Evolutionary conservation across 2,888 invertebrate genomes (phyloP).

Genomic region (Eudemis profundana): DNA sequence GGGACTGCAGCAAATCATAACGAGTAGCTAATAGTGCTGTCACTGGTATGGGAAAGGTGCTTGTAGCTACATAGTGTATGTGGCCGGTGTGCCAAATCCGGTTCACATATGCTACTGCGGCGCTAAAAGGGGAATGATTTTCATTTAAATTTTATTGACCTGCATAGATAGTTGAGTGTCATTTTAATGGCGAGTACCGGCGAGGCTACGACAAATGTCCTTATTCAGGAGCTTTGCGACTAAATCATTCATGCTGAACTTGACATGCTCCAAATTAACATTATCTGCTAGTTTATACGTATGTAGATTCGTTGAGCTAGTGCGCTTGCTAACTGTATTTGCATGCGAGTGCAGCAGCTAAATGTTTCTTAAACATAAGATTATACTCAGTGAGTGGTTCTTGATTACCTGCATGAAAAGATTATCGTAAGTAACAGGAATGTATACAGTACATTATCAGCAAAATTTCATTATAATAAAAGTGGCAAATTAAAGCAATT

Average conservation of each 20-base stretch:
- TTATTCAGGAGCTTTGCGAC: neutral
- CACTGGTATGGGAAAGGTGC: slow-evolving; percentile 58
- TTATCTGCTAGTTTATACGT: too few species aligned
- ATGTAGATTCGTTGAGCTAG: too few species aligned
- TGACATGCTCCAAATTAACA: too few species aligned
- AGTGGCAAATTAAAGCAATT: too few species aligned
- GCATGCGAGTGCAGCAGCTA: too few species aligned
- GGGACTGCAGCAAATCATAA: slow-evolving; percentile 48
- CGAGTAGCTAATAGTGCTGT: slow-evolving; percentile 57
- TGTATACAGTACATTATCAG: too few species aligned
- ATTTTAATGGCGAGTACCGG: neutral
- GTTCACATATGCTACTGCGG: slow-evolving; percentile 33
- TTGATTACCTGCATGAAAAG: too few species aligned
- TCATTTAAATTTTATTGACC: slow-evolving; percentile 36
- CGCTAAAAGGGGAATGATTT: slow-evolving; percentile 26
- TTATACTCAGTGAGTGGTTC: too few species aligned
- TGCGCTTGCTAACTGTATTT: too few species aligned
- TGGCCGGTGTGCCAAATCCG: slow-evolving; percentile 52
- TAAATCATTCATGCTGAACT: neutral
- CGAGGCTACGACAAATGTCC: slow-evolving; percentile 8
- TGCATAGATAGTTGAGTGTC: slow-evolving; percentile 22
- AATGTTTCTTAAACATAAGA: too few species aligned
- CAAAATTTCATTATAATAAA: too few species aligned
- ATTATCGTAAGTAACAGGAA: too few species aligned
- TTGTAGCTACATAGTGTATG: slow-evolving; percentile 57